These are phyloP conservation scores for Scophthalmus maximus DNA, from an alignment of 2,113 vertebrate genomes.

Conservation along the genomic window DNA sequence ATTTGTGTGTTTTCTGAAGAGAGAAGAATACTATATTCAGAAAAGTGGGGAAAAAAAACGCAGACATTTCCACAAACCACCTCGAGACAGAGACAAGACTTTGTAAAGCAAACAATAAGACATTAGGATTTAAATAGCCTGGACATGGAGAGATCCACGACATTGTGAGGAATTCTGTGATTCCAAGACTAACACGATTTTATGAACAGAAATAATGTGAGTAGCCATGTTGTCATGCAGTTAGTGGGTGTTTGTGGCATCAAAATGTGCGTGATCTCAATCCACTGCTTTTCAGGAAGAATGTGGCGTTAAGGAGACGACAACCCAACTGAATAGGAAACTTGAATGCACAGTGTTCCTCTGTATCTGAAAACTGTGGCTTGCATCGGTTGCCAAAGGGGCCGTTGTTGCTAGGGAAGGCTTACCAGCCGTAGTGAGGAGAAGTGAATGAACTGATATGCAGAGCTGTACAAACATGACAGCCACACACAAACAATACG, in stretches of 20 bases:
- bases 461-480: not conserved
- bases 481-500: not conserved
- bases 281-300: not conserved
- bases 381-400: conserved; percentile 40
- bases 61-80: not conserved
- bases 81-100: not conserved
- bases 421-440: not conserved
- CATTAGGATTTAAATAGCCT: conserved; percentile 27
- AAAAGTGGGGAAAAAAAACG: not conserved
- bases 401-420: conserved; percentile 45
- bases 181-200: not conserved
- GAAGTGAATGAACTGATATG: conserved; percentile 3
- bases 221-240: too few species aligned
- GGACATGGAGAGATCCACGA: not conserved
- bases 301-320: conserved; percentile 3
- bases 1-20: not conserved
- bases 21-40: too few species aligned
- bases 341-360: not conserved
- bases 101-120: conserved; percentile 12
- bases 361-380: conserved; percentile 12
- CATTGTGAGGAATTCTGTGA: not conserved
- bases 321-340: too few species aligned
- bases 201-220: too few species aligned
- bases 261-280: not conserved
- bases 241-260: not conserved